Evolutionary conservation across 1,140 invertebrate genomes (phyloP), one percentile per base, ranked within the genome.

Genomic region (Drosophila erecta): DNA sequence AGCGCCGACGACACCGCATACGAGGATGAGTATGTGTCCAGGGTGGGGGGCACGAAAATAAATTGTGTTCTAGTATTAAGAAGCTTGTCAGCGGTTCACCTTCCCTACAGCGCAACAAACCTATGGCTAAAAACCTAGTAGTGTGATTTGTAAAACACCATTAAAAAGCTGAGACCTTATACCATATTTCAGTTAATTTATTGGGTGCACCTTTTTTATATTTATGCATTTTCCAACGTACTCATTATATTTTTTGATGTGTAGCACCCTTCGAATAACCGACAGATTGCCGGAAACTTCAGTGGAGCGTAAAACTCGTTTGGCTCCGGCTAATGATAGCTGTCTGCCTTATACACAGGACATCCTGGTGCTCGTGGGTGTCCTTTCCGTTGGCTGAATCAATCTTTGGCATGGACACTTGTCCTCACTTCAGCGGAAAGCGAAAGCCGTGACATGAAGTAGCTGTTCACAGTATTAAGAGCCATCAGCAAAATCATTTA

Each of bases 11-110:
- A 84, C 65, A 69, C 80, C 69, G 46, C 79, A 71, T 76, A 61
- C 38, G 85, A 89, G 60, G 84, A 89, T 80, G 84, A 89, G 84
- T 89, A 89, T 80, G 84, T 87, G 51, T 49, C 11, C 41, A 1
- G 1, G 2, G 3, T 5, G 41, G 41, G 41, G 41, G 11, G 17
- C 10, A 44, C 17, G 11, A 51, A 54, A 62, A 49, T 60, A 30
- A 57, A 72, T 49, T 57, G 51, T 59, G 49, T 67, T 58, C 35
- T 41, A 50, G 51, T 43, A 14, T 37, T 51, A 51, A 35, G 44
- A 14, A 40, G 37, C 59, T 35, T 65, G 64, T 67, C 64, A 67
- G n/a, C 30, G 30, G 2, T 27, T 41, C n/a, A 62, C 62, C 58
- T 62, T 7, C 6, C n/a, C 7, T 65, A 10, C 62, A 66, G 22